Evolutionary conservation across 2,888 invertebrate species (phyloP).

Genomic region (Alloplasta piceator): DNA sequence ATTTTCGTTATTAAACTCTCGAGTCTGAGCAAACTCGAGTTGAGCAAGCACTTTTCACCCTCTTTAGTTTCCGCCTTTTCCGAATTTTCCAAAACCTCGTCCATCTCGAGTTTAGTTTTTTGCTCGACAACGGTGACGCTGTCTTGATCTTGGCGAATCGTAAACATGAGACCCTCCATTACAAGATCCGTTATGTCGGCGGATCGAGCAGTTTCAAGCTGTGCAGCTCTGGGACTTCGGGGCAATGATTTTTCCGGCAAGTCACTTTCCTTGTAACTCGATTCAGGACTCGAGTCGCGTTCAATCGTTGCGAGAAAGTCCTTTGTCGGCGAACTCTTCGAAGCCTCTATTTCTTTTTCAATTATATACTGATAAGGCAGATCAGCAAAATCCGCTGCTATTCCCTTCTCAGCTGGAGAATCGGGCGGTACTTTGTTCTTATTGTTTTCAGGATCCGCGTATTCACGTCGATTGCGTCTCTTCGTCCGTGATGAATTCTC

Average conservation of each 20-base stretch:
- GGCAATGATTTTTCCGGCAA: conserved; percentile 38
- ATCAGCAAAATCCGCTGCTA: conserved; percentile 66
- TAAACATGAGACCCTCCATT: conserved; percentile 82
- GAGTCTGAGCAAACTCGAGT: conserved; percentile 79
- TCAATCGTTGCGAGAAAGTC: not conserved
- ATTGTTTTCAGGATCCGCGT: conserved; percentile 1
- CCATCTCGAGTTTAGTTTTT: conserved; percentile 79
- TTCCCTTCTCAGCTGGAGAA: conserved; percentile 37
- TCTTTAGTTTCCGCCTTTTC: conserved; percentile 79
- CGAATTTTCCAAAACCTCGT: conserved; percentile 81
- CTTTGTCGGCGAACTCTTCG: conserved; percentile 46
- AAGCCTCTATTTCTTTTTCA: conserved; percentile 76
- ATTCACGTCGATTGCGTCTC: conserved; percentile 29
- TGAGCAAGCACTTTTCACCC: conserved; percentile 78
- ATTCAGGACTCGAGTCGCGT: conserved; percentile 17
- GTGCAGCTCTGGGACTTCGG: conserved; percentile 45
- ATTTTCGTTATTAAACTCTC: conserved; percentile 80
- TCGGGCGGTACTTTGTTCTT: conserved; percentile 30
- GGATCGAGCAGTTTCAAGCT: conserved; percentile 71
- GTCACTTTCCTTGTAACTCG: conserved; percentile 37
- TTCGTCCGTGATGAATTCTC: conserved; percentile 19
- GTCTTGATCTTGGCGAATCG: conserved; percentile 78
- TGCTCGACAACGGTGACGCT: conserved; percentile 80
- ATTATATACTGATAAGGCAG: conserved; percentile 79
- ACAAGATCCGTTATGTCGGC: conserved; percentile 81